phyloP scores from a whole-genome alignment of 2,888 invertebrate genomes.

The Brachyptera risi region DNA sequence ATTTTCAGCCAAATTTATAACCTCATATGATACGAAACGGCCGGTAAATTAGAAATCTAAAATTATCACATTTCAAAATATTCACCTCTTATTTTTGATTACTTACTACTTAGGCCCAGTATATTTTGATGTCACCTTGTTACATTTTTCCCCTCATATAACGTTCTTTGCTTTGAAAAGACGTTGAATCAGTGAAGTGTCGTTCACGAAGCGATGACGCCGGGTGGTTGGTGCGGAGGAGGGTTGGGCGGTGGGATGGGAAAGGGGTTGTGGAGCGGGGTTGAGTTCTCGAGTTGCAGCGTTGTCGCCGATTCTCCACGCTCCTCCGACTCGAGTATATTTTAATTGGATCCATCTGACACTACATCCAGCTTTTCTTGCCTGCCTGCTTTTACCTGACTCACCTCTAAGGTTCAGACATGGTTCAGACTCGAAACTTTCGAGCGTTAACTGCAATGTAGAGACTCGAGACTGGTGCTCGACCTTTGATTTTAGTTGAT shows the following conservation, averaged over 20 bases:
- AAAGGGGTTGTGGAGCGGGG: neutral
- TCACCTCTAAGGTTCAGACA: too few relatives aligned
- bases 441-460: too few relatives aligned
- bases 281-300: conserved; percentile 24
- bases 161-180: neutral
- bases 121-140: neutral
- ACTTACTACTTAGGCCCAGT: too few relatives aligned
- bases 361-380: conserved; percentile 12
- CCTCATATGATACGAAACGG: too few relatives aligned
- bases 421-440: too few relatives aligned
- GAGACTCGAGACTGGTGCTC: too few relatives aligned
- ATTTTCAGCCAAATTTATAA: too few relatives aligned
- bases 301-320: neutral
- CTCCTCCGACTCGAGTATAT: conserved; percentile 19
- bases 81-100: too few relatives aligned
- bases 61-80: too few relatives aligned
- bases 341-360: conserved; percentile 31
- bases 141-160: neutral
- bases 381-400: too few relatives aligned
- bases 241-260: neutral
- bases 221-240: neutral
- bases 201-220: neutral
- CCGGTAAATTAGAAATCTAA: too few relatives aligned
- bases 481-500: too few relatives aligned
- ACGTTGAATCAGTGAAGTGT: neutral